Evolutionary conservation across 1,140 invertebrate species (phyloP).

Genomic region (Druon quercuslanigerum): DNA sequence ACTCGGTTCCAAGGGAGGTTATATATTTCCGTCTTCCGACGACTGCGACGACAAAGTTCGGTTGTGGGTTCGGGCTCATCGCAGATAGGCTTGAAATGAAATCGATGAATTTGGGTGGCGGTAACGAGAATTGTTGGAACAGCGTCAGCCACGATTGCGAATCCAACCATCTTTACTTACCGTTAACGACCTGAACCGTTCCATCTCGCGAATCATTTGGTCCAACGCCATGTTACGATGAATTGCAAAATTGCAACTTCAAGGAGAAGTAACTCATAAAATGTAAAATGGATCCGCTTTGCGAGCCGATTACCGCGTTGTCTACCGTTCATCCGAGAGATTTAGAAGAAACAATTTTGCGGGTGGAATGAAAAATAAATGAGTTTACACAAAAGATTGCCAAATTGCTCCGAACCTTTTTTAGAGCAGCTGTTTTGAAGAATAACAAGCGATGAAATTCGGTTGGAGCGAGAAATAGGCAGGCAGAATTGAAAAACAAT

Average conservation of each 20-base stretch:
- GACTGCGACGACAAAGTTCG: neutral
- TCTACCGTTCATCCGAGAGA: neutral
- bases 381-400: neutral
- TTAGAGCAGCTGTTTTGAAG: no score
- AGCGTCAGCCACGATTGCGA: neutral
- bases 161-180: conserved; percentile 56
- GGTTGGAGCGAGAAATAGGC: no score
- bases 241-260: conserved; percentile 22
- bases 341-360: neutral
- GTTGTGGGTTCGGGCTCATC: neutral
- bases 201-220: conserved; percentile 33
- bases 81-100: conserved; percentile 15
- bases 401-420: no score
- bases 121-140: conserved; percentile 6
- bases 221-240: conserved; percentile 34
- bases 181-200: conserved; percentile 65
- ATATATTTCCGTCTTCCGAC: conserved; percentile 33
- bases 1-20: conserved; percentile 34
- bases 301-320: conserved; percentile 6
- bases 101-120: conserved; percentile 17
- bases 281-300: conserved; percentile 11
- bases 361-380: neutral
- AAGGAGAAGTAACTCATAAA: conserved; percentile 24
- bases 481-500: no score
- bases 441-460: no score